Base-by-base conservation (phyloP, 1,140 invertebrate species). In the Zaprionus kolodkinae region DNA sequence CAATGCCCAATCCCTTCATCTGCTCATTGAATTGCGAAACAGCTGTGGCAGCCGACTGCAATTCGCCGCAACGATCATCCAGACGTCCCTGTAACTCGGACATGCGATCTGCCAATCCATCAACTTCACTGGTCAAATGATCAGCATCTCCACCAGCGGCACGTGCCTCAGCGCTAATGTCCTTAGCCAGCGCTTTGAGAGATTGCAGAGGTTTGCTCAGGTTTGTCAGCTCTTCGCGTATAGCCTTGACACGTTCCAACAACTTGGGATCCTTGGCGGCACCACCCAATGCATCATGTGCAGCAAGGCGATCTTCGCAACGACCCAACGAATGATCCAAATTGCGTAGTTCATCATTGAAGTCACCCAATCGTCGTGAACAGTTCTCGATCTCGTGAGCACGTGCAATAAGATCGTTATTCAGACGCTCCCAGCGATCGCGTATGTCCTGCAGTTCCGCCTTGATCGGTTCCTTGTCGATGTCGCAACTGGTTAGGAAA, bases 401-500 rank as follows among this genome's bases (percentile, higher is more conserved):
- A 89, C 96, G 88, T 33, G 92, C 72, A 73, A 93, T 93, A 57
- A 94, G 81, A 94, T 96, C 97, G 88, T 97, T 96, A 87, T 98
- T 98, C 1, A 99, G 93, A 87, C 95, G 95, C 87, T 98, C 97
- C 98, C 98, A 99, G 88, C 97, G 94, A 62, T 96, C 95, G 92
- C 97, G 97, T 90, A 98, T 95, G 56, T 95, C 94, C 62, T 95
- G 94, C 2, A 99, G 93, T 88, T 98, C 96, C 35, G 96, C 95
- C 85, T 97, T 96, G 0, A 99, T 96, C 11, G 96, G 95, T 52
- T 98, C 97, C 88, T 98, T 97, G 86, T 99, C 98, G 61, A 97
- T 95, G 87, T 99, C 97, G 75, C 97, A 98, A 60, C 96, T 95
- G 3, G 94, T 94, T 21, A 97, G 93, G 93, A 99, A 97, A 0